Base-by-base conservation (phyloP, 2,797 vertebrate genomes). In the Poeciliopsis turneri region DNA sequence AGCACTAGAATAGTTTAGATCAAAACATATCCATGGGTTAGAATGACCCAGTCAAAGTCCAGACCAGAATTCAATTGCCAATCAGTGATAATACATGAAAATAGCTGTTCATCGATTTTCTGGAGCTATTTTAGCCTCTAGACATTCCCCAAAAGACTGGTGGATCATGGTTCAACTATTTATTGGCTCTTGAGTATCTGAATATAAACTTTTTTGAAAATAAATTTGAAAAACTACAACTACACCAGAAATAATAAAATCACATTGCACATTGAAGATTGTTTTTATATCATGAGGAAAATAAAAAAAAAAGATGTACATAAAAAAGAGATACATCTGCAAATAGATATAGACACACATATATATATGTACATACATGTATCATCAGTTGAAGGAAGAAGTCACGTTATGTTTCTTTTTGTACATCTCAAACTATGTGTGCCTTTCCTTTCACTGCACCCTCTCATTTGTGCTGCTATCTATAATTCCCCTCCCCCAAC, bases 401-500 rank as follows among this genome's bases (percentile, higher is more conserved):
- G 23, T 53, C 30, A 36, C 25, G 25, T 8, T 13, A 2, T 45
- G 33, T 5, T 25, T 51, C 4, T 36, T 73, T 13, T 36, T 3
- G 8, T 18, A 53, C 53, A 73, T 39, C 30, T 51, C 51, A 15
- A 36, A 53, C 23, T 55, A n/a, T n/a, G 13, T n/a, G 51, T 28
- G 12, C 23, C 20, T 55, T n/a, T 25, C 33, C 20, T n/a, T 23
- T 41, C 36, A 41, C 30, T 73, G 53, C 12, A 12, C 39, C 73
- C 76, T 55, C 64, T 61, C 18, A 45, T 51, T 46, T 75, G 74
- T 59, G 68, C 25, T n/a, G 16, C 41, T 72, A 61, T 72, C 68
- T 69, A 33, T 57, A 43, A 59, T n/a, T 7, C 81, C 87, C 80
- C 81, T 80, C 79, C 84, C 85, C 82, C 49, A 16, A 53, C 49